A percentile compares a stretch with the other conserved stretches of the same genome.
Conservation (phyloP, 1,140 invertebrate species). For the Ptiloglossa arizonensis region DNA sequence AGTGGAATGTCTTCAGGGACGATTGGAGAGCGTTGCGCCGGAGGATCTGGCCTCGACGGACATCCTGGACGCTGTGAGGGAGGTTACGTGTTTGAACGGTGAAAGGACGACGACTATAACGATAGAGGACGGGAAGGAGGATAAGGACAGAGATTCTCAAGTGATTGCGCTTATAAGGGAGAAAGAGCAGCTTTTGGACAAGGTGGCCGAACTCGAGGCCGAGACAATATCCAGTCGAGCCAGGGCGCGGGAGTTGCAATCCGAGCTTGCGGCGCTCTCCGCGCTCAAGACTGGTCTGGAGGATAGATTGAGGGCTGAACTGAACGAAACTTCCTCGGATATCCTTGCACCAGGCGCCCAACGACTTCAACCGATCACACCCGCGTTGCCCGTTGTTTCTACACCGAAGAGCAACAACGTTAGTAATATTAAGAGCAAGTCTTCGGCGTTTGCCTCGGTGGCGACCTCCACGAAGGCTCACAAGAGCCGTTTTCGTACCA, state of each 20-base stretch:
- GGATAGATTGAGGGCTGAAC: conserved; percentile 83
- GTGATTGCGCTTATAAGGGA: conserved; percentile 84
- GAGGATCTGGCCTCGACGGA: conserved; percentile 80
- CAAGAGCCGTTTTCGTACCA: conserved; percentile 78
- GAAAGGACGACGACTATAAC: not conserved
- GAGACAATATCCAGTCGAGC: conserved; percentile 85
- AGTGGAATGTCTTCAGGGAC: conserved; percentile 84
- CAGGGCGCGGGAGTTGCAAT: conserved; percentile 85
- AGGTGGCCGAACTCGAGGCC: conserved; percentile 88
- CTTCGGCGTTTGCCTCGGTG: conserved; percentile 73
- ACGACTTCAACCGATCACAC: conserved; percentile 69
- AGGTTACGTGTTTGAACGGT: conserved; percentile 63
- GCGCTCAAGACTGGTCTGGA: conserved; percentile 85
- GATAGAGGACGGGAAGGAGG: conserved; percentile 3
- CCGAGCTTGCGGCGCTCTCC: conserved; percentile 83
- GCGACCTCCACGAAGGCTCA: conserved; percentile 63
- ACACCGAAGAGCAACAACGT: conserved; percentile 66
- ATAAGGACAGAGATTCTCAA: conserved; percentile 33
- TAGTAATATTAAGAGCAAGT: conserved; percentile 70
- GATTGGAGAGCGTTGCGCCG: conserved; percentile 77
- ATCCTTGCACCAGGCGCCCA: conserved; percentile 66
- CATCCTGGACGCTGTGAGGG: conserved; percentile 77
- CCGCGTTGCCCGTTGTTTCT: conserved; percentile 44
- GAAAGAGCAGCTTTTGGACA: conserved; percentile 87
- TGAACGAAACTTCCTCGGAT: conserved; percentile 59